phyloP scores from a whole-genome alignment of 1,140 invertebrate genomes.

The Oryctes rhinoceros region DNA sequence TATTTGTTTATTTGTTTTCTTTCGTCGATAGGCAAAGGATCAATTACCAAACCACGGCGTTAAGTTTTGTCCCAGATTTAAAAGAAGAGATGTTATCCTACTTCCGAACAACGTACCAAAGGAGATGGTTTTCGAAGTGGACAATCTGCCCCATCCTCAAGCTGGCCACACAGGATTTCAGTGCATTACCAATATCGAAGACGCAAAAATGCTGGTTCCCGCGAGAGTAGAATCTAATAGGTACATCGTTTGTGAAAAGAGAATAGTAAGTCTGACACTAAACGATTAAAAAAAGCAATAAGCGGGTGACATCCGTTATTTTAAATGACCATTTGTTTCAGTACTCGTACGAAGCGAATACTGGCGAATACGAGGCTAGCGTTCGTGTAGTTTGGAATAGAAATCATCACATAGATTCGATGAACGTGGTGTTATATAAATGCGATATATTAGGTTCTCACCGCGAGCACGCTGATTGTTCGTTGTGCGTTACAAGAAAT shows the following conservation, averaged over 20 bases:
- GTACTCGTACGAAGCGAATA: constrained; percentile 88
- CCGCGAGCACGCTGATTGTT: constrained; percentile 91
- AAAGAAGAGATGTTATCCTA: constrained; percentile 71
- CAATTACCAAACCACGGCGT: constrained; percentile 77
- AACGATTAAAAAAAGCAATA: too few species aligned
- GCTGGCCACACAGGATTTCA: constrained; percentile 87
- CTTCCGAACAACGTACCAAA: constrained; percentile 89
- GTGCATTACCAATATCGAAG: constrained; percentile 91
- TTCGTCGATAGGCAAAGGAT: constrained; percentile 49
- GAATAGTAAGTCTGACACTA: constrained; percentile 6
- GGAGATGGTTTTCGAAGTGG: constrained; percentile 87
- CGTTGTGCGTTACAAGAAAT: constrained; percentile 89
- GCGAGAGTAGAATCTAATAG: constrained; percentile 80
- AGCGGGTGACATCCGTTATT: too few species aligned
- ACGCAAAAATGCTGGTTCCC: constrained; percentile 86
- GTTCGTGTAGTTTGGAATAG: constrained; percentile 93
- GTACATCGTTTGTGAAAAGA: constrained; percentile 89
- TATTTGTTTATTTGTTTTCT: background rate
- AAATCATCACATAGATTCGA: constrained; percentile 90
- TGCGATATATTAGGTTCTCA: constrained; percentile 93
- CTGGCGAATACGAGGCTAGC: constrained; percentile 86
- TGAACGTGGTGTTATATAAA: constrained; percentile 91
- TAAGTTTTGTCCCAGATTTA: constrained; percentile 83
- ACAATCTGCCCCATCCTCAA: constrained; percentile 88
- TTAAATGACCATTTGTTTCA: constrained; percentile 57